Evolutionary conservation across 2,113 vertebrate species (phyloP), one percentile per base, ranked within the genome.

Genomic region (Peromyscus polionotus): DNA sequence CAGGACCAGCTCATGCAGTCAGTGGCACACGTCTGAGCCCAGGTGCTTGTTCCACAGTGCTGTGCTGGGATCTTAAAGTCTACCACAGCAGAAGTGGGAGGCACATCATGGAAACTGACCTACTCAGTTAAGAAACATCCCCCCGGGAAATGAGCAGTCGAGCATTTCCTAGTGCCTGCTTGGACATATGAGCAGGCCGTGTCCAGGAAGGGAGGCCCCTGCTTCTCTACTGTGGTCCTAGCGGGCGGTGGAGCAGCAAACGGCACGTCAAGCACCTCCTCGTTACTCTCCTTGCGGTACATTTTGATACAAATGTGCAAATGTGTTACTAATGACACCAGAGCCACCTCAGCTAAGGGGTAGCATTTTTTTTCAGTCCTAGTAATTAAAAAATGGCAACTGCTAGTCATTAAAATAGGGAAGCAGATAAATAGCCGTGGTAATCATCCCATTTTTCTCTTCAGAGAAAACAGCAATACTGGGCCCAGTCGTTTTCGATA

Each of bases 371-470:
- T 93, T 87, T 77, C 84, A n/a, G 51, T 31, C 45, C 57, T 70
- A 57, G 91, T 96, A 87, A 98, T 96, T 96, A 51, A 86, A 97
- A 98, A 95, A 77, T 63, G 73, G 89, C 86, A 88, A 95, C 63
- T 70, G 63, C 28, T 33, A 94, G 79, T 93, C 93, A 97, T 91
- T 97, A 93, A 96, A 96, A 91, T 39, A 28, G 48, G 76, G 61
- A 97, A 97, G 92, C 54, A 95, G 90, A 92, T 93, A 96, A 96
- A 95, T 42, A 63, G 83, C 77, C 59, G 11, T 70, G 95, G 86
- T 94, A 97, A 97, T 96, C 45, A 84, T 31, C 0, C 0, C 75
- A 87, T 94, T 96, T 95, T 96, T 94, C 91, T 92, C 83, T 92
- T 90, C 42, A 61, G 96, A 97, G 95, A 84, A 96, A 96, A 97